Evolutionary conservation across 2,113 vertebrate species (phyloP).

Genomic region (Hiodon alosoides): DNA sequence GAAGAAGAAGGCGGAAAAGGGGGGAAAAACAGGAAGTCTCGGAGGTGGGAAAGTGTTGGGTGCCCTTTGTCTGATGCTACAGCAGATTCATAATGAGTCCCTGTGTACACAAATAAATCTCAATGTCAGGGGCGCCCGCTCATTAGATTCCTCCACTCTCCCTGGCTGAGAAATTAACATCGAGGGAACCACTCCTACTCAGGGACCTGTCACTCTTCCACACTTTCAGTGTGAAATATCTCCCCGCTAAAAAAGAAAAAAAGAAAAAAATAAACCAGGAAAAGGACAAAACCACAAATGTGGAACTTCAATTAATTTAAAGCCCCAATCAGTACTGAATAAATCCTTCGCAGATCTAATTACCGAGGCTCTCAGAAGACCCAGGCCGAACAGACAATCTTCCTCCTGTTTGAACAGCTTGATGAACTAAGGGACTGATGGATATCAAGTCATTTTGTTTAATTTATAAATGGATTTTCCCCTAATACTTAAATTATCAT

Average conservation of each 20-base stretch:
- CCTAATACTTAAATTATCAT: slow-evolving; percentile 99
- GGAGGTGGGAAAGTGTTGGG: slow-evolving; percentile 16
- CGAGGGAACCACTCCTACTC: slow-evolving; percentile 70
- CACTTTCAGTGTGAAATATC: slow-evolving; percentile 82
- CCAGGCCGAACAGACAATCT: slow-evolving; percentile 91
- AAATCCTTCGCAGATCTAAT: slow-evolving; percentile 99
- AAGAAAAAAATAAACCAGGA: slow-evolving; percentile 64
- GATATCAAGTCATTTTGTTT: slow-evolving; percentile 99
- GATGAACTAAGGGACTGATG: slow-evolving; percentile 99
- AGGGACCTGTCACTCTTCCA: slow-evolving; percentile 73
- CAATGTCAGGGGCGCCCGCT: slow-evolving; percentile 70
- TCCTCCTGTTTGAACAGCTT: slow-evolving; percentile 99
- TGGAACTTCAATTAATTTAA: slow-evolving; percentile 99
- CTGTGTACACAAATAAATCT: slow-evolving; percentile 83
- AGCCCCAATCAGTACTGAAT: slow-evolving; percentile 97
- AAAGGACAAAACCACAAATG: slow-evolving; percentile 95
- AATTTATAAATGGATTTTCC: slow-evolving; percentile 99
- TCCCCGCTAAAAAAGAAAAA: slow-evolving; percentile 66
- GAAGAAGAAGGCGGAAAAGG: not conserved
- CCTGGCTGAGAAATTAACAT: slow-evolving; percentile 78
- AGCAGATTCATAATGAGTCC: slow-evolving; percentile 70
- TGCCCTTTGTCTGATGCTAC: slow-evolving; percentile 36
- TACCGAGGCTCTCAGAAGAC: slow-evolving; percentile 96
- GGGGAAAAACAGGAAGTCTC: not conserved
- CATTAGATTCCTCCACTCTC: slow-evolving; percentile 75